Base-by-base conservation (phyloP, 1,140 invertebrate species). In the Batillaria attramentaria region DNA sequence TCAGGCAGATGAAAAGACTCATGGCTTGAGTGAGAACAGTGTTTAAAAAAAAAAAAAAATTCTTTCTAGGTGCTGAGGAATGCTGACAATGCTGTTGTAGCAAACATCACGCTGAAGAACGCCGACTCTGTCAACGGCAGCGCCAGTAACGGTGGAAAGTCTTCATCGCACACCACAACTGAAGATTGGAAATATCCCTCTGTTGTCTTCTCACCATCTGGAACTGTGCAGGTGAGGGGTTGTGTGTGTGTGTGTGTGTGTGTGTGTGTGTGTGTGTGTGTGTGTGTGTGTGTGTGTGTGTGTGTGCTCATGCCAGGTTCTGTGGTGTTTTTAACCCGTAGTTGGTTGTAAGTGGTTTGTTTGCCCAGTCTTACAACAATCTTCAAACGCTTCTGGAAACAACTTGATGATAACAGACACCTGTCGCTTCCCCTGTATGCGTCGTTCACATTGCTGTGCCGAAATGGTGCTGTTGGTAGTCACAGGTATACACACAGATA, bases 161-260 rank as follows among this genome's bases (percentile, higher is more conserved):
- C 35, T 24, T 20, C 57, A 39, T 74, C 72, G 39, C 50, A 69
- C 24, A 70, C 35, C 43, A 60, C n/a, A 37, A 72, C 72, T 10
- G 39, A 76, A 16, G 41, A 74, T 35, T 75, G 65, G 57, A 77
- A 39, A 54, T 72, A 73, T 33, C 81, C 81, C 0, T 69, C 68
- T 65, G 81, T 82, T 33, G 74, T 73, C 2, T 72, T 65, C 46
- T 79, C 81, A 18, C 69, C 74, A 5, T 31, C 78, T 42, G 81
- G 81, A 50, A 13, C 42, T 37, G 78, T 62, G 8, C 50, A 82
- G 78, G 81, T 82, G 54, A 60, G 68, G 57, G 35, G 16, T 31
- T 41, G 18, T 72, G 39, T 41, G 0, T n/a, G 39, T 42, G 20
- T 72, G 69, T 43, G 20, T 5, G 28, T 1, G 0, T 24, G 20